Evolutionary conservation across 53 echinoderm and acorn worm species (phyloP).

Genomic region (Crossaster papposus): DNA sequence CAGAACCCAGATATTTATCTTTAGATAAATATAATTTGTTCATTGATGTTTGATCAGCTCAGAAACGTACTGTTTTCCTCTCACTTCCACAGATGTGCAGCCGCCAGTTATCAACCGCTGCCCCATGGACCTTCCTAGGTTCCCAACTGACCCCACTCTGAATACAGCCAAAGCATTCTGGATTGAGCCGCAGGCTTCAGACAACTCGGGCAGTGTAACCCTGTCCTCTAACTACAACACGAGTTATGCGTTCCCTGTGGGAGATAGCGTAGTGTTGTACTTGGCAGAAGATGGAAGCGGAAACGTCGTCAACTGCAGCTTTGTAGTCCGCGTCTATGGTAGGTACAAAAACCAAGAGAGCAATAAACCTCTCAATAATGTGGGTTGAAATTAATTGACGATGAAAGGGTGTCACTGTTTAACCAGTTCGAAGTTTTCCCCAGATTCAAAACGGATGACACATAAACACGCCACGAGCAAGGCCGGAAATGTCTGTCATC

Average conservation of each 20-base stretch:
- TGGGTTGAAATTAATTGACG: too few species aligned
- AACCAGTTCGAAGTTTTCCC: too few species aligned
- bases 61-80: background rate
- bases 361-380: too few species aligned
- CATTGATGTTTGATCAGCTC: too few species aligned
- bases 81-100: background rate
- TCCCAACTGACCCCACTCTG: conserved; percentile 39
- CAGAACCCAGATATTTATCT: too few species aligned
- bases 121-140: background rate
- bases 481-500: too few species aligned
- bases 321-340: conserved; percentile 62
- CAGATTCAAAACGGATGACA: too few species aligned
- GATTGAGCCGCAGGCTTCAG: conserved; percentile 16
- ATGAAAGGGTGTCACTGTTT: too few species aligned
- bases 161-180: conserved; percentile 37
- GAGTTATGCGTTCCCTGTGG: conserved; percentile 8
- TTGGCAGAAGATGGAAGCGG: conserved; percentile 16
- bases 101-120: conserved; percentile 19
- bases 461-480: too few species aligned
- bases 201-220: conserved; percentile 55
- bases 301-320: conserved; percentile 34
- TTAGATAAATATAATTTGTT: too few species aligned
- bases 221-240: background rate
- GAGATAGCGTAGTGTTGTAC: conserved; percentile 39
- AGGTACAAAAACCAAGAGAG: background rate